These are phyloP conservation scores for Lithobates pipiens DNA, from an alignment of 2,797 vertebrate species.

Conservation along the genomic window DNA sequence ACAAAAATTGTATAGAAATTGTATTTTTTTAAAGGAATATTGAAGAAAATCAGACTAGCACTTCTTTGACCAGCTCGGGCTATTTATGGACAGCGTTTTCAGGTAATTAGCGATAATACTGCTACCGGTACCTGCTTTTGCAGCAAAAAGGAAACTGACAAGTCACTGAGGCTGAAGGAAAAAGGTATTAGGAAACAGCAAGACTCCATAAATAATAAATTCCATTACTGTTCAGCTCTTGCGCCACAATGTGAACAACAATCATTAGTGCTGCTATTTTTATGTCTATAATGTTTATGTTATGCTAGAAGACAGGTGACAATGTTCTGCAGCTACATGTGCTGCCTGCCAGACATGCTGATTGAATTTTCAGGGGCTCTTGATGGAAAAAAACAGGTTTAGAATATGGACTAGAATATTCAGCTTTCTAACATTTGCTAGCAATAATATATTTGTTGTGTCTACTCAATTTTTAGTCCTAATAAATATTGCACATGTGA, in stretches of 20 bases:
- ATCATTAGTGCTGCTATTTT: constrained; percentile 35
- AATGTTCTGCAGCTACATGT: constrained; percentile 19
- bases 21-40: no score
- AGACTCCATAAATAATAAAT: constrained; percentile 49
- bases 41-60: not conserved
- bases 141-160: not conserved
- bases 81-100: not conserved
- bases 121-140: not conserved
- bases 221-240: constrained; percentile 28
- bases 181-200: constrained; percentile 9
- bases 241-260: constrained; percentile 33
- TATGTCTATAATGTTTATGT: not conserved
- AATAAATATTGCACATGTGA: no score
- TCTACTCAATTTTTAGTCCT: no score
- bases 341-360: not conserved
- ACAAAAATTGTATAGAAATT: no score
- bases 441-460: no score
- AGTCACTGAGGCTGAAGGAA: constrained; percentile 3
- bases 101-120: not conserved
- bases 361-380: constrained; percentile 1
- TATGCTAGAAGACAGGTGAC: constrained; percentile 23
- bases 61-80: not conserved
- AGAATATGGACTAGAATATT: not conserved
- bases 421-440: no score
- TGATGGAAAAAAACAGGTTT: not conserved